Percentiles rank a stretch among this genome's conserved stretches.
These are phyloP conservation scores for Phalacrocorax carbo DNA, from an alignment of 2,113 vertebrate genomes.

Conservation along the genomic window DNA sequence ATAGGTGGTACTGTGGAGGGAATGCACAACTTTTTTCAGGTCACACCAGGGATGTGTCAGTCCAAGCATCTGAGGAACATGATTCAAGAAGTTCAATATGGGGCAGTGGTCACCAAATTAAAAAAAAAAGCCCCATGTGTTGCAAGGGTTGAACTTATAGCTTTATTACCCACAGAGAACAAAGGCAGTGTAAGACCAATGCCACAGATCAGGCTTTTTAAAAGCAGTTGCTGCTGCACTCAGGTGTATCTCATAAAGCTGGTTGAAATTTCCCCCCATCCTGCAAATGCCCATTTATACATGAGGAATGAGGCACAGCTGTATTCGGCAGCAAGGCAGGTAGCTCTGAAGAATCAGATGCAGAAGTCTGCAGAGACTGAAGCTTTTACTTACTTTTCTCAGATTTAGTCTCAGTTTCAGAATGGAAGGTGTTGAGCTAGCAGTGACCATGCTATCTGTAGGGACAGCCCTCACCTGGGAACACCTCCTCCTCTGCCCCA, in stretches of 20 bases:
- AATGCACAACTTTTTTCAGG: background rate
- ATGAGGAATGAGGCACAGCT: background rate
- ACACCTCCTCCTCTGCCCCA: background rate
- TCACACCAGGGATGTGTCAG: background rate
- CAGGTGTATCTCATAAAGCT: background rate
- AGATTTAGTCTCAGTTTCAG: background rate
- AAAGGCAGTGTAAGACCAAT: background rate
- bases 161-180: background rate
- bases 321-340: background rate
- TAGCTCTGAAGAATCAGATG: background rate
- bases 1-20: background rate
- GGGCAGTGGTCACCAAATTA: background rate
- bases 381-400: background rate
- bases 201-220: background rate
- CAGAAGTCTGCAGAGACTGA: background rate
- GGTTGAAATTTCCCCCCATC: background rate
- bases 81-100: background rate
- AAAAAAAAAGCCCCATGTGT: background rate
- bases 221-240: background rate
- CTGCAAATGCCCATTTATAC: background rate
- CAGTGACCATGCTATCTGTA: background rate
- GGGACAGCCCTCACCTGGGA: background rate
- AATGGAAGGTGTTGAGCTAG: background rate
- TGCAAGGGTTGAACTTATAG: background rate
- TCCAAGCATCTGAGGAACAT: background rate